Evolutionary conservation across 2,113 vertebrate genomes (phyloP).

Genomic region (Entelurus aequoreus): DNA sequence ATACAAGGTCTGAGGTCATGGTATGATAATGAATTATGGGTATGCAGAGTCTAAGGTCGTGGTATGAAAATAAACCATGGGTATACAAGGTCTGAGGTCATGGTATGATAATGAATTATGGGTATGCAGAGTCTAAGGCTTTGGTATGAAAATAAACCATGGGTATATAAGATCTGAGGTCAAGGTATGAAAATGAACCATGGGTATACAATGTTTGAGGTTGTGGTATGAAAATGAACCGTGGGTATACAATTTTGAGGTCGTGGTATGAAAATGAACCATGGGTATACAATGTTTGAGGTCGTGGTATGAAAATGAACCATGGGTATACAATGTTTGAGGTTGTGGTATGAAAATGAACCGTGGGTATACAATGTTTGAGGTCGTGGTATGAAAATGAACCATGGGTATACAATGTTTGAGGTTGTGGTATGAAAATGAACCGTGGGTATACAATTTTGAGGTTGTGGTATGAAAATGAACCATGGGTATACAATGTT

Average conservation of each 20-base stretch:
- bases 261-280: too few species aligned
- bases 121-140: too few species aligned
- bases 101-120: slow-evolving; percentile 18
- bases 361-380: slow-evolving; percentile 18
- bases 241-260: too few species aligned
- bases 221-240: too few species aligned
- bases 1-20: slow-evolving; percentile 7
- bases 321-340: too few species aligned
- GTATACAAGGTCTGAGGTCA: slow-evolving; percentile 22
- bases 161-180: slow-evolving; percentile 17
- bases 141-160: slow-evolving; percentile 17
- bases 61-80: too few species aligned
- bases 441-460: too few species aligned
- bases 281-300: slow-evolving; percentile 18
- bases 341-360: slow-evolving; percentile 21
- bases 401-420: too few species aligned
- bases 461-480: too few species aligned
- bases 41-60: too few species aligned
- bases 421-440: too few species aligned
- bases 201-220: too few species aligned
- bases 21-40: background rate
- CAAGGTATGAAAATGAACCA: background rate
- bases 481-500: slow-evolving; percentile 10
- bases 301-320: slow-evolving; percentile 19
- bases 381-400: background rate